These are phyloP conservation scores for Linepithema humile DNA, from an alignment of 1,140 invertebrate species.

Conservation along the genomic window DNA sequence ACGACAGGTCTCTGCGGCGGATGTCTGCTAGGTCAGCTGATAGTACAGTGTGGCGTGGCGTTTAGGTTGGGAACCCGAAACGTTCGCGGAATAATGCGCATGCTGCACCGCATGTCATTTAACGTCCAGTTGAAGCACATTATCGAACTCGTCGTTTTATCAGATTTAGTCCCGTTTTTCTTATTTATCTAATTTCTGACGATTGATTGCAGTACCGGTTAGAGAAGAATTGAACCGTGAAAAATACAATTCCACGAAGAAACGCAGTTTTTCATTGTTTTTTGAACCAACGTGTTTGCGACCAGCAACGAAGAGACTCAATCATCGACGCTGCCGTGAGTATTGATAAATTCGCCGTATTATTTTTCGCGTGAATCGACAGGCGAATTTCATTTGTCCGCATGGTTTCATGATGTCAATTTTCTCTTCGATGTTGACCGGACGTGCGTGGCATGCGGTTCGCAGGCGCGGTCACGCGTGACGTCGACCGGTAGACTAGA, in stretches of 20 bases:
- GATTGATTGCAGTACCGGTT: no score
- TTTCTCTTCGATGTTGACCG: not conserved
- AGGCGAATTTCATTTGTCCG: not conserved
- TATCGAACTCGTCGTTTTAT: no score
- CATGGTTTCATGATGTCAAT: no score
- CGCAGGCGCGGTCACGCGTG: slow-evolving; percentile 5
- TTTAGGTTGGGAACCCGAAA: slow-evolving; percentile 4
- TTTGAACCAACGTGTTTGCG: no score
- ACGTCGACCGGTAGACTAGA: slow-evolving; percentile 16
- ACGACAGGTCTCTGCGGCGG: slow-evolving; percentile 40
- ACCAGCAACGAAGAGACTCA: no score
- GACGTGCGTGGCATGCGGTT: slow-evolving; percentile 32
- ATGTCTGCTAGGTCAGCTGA: slow-evolving; percentile 69
- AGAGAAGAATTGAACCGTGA: no score
- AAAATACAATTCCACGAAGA: no score
- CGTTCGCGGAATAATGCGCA: not conserved
- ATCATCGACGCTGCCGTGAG: no score
- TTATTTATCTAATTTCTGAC: no score
- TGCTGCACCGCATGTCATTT: not conserved
- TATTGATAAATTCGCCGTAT: no score
- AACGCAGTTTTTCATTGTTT: no score
- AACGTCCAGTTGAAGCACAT: not conserved
- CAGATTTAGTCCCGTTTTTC: no score
- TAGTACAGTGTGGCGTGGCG: slow-evolving; percentile 11
- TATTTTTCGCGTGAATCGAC: not conserved